Evolutionary conservation across 1,140 invertebrate species (phyloP).

Genomic region (Drosophila santomea): DNA sequence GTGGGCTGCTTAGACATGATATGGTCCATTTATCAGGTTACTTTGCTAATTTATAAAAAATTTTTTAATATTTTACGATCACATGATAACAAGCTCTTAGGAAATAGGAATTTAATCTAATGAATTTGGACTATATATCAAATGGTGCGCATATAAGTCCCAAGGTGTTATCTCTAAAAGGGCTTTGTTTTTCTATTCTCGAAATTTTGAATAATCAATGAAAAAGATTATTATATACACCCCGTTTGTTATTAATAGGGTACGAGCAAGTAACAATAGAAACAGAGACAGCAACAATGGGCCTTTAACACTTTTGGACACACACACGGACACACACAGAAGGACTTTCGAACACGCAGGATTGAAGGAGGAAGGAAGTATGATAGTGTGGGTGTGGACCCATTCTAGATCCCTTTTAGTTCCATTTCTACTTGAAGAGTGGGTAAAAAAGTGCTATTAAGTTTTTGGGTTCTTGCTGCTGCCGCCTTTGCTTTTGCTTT

Average conservation of each 20-base stretch:
- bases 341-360: conserved; percentile 20
- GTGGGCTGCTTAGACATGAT: neutral
- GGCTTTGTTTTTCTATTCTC: neutral
- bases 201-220: neutral
- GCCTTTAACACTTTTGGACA: conserved; percentile 37
- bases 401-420: conserved; percentile 45
- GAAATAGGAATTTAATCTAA: too few relatives aligned
- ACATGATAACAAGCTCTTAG: too few relatives aligned
- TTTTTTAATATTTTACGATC: neutral
- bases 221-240: neutral
- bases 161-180: neutral
- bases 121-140: too few relatives aligned
- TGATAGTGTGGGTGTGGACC: conserved; percentile 4
- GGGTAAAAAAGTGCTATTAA: conserved; percentile 67
- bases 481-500: conserved; percentile 9
- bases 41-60: neutral
- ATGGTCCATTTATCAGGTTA: neutral
- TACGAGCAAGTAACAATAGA: conserved; percentile 38
- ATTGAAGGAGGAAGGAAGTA: neutral
- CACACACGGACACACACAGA: neutral
- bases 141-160: too few relatives aligned
- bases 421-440: conserved; percentile 23
- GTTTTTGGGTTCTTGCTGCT: conserved; percentile 38
- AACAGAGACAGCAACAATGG: conserved; percentile 29
- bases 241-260: conserved; percentile 4